Evolutionary conservation across 2,888 invertebrate genomes (phyloP), one percentile per base, ranked within the genome.

Genomic region (Papilio elwesi): DNA sequence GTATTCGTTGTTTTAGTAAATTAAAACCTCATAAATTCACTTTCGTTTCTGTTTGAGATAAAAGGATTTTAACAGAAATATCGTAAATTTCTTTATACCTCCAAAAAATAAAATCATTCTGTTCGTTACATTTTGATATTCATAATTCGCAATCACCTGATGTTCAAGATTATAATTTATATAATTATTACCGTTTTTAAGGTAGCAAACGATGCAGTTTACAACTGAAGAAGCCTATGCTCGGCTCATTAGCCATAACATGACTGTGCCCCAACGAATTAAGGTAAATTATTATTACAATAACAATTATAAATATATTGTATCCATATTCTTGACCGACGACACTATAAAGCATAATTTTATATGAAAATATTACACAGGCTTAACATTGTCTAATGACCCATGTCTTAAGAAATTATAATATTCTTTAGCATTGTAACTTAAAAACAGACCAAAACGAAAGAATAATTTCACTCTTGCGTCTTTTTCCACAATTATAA

Each of bases 241-340:
- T 76, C 87, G 93, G 77, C 91, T 92, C 73, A 92, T 93, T 81
- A 93, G 92, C 84, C 93, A 93, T 80, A 92, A 93, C 76, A 93
- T 93, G 93, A 93, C 93, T 76, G 93, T 93, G 74, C 93, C 93
- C 71, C 93, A 93, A 83, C 88, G 93, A 78, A 93, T 93, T 76
- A 93, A 93, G 92, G 93, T 93, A 85, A 74, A 65, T 73, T 43
- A 68, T 71, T 66, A 26, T 68, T 57, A 48, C 13, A 6, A 26
- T n/a, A 47, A 38, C 53, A 49, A n/a, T n/a, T 2, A 36, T 38
- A 51, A 26, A 43, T 36, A 6, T 0, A 26, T 66, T 59, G 16
- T 53, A 6, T 48, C 9, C 16, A 48, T 9, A 16, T 7, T 38
- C 8, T 38, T 43, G 13, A 43, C 62, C 43, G 8, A 15, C 55